Base-by-base conservation (phyloP, 2,888 invertebrate species). In the Ceraclea dissimilis region DNA sequence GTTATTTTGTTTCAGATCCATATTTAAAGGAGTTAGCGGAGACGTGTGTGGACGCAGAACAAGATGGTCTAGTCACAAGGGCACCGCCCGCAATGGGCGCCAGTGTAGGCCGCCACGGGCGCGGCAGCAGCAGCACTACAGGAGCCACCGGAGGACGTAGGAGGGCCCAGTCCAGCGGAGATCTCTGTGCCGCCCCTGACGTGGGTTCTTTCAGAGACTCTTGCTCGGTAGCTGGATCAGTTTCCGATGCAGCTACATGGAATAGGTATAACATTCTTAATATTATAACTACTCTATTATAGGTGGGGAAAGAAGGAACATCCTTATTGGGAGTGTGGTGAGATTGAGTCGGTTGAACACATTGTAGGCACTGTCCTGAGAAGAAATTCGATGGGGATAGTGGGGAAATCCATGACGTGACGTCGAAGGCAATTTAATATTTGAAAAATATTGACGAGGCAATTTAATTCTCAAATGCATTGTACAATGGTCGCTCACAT, bases 161-260 rank as follows among this genome's bases (percentile, higher is more conserved):
- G 60, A 75, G 87, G 62, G 85, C 86, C 34, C 82, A 86, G 64
- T 87, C 86, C 61, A 86, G 85, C 64, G 86, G 87, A 46, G 86
- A 86, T 70, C 81, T 88, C 44, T 86, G 85, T 76, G 85, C 85
- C 72, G 62, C 74, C 72, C 53, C 79, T 67, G 78, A 78, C 66
- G 62, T 74, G 72, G 52, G 52, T 46, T 51, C 54, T 21, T 49
- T 58, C 61, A 75, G 76, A 60, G 75, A 76, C 2, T 75, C 76
- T 57, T 75, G 76, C 2, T 77, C 78, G 6, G 76, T 78, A 54
- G 76, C 78, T 55, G 77, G 77, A 2, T 76, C 77, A 39, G 76
- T 75, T 50, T 77, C 76, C 46, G 76, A 77, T 62, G 75, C 72
- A 63, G 74, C 77, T 73, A 76, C 74, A 39, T 78, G 78, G 78